Percentiles rank a stretch among this genome's conserved stretches.
phyloP scores from a whole-genome alignment of 2,113 vertebrate species.

The Otis tarda region DNA sequence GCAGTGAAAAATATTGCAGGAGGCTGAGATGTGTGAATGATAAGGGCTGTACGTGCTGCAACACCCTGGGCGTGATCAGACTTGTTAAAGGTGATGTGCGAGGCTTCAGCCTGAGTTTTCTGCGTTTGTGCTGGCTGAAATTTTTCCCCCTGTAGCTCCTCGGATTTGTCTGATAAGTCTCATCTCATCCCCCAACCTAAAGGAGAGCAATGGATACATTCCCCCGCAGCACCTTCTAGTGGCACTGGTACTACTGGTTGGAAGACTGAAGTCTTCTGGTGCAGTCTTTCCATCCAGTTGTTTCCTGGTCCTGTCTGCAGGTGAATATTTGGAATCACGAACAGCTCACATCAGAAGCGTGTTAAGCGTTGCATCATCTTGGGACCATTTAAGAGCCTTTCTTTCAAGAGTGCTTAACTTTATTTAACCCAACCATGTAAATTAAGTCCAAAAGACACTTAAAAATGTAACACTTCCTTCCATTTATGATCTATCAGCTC shows the following conservation, averaged over 20 bases:
- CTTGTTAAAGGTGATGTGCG: background rate
- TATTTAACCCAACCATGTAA: background rate
- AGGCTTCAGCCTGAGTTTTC: background rate
- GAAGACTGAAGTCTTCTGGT: background rate
- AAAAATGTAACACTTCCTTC: background rate
- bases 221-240: background rate
- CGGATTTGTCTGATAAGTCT: background rate
- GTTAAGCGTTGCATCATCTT: background rate
- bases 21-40: background rate
- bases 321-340: background rate
- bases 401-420: background rate
- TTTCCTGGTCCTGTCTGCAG: background rate
- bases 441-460: background rate
- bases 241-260: background rate
- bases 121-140: background rate
- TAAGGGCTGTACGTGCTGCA: background rate
- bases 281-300: background rate
- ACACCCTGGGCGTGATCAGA: background rate
- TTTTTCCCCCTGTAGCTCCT: background rate
- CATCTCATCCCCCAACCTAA: background rate
- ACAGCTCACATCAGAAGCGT: background rate
- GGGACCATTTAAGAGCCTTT: background rate
- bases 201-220: background rate
- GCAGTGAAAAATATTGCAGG: background rate
- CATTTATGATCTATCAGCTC: background rate